Evolutionary conservation across 2,888 invertebrate species (phyloP).

Genomic region (Abrostola triplasia): DNA sequence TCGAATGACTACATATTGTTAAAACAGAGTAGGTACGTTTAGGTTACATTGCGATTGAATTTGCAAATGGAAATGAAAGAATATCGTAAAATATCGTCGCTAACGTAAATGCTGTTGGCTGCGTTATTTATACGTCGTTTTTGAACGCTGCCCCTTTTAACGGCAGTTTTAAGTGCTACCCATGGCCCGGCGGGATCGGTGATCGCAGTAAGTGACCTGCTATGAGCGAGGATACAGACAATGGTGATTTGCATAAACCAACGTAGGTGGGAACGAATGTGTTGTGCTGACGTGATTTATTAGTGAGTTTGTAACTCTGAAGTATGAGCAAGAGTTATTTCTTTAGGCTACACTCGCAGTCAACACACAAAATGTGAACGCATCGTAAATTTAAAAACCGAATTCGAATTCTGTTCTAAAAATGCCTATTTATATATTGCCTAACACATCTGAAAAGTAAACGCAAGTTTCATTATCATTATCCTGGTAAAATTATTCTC

Average conservation of each 20-base stretch:
- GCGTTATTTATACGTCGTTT: slow-evolving; percentile 85
- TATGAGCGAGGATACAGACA: slow-evolving; percentile 41
- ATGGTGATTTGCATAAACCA: slow-evolving; percentile 38
- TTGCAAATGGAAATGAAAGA: slow-evolving; percentile 70
- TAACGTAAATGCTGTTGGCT: slow-evolving; percentile 77
- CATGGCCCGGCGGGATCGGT: slow-evolving; percentile 53
- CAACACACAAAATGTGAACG: too few relatives aligned
- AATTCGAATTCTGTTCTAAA: too few relatives aligned
- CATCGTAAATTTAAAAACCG: too few relatives aligned
- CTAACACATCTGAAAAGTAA: too few relatives aligned
- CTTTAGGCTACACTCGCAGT: too few relatives aligned
- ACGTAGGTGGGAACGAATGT: slow-evolving; percentile 20
- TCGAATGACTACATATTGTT: neutral
- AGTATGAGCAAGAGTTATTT: slow-evolving; percentile 15
- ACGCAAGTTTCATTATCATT: too few relatives aligned
- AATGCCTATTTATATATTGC: too few relatives aligned
- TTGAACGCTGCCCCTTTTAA: slow-evolving; percentile 83
- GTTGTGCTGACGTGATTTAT: slow-evolving; percentile 29
- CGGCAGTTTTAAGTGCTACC: slow-evolving; percentile 84
- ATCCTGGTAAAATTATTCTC: too few relatives aligned
- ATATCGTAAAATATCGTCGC: slow-evolving; percentile 81
- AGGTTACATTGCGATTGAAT: slow-evolving; percentile 49
- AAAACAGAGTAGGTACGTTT: slow-evolving; percentile 1
- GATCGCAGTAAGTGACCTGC: slow-evolving; percentile 40
- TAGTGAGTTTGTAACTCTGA: slow-evolving; percentile 16